Conservation (phyloP, 2,797 vertebrate genomes). For the Lerista edwardsae region DNA sequence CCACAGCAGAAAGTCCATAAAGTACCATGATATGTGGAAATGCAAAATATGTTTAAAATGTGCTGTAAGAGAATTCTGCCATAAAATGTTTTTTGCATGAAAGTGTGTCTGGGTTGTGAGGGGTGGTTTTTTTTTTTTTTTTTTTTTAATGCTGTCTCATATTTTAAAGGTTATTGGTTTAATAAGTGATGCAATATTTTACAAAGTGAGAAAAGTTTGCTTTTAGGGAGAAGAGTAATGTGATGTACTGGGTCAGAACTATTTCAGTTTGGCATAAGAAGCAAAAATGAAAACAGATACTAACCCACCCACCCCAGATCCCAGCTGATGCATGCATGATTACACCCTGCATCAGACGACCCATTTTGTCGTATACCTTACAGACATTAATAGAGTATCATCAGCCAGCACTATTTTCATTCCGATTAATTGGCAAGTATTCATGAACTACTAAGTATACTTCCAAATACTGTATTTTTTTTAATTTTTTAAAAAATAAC, state of each 20-base stretch:
- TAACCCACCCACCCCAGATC: not conserved
- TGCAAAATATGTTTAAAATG: conserved; percentile 78
- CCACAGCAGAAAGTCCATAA: conserved; percentile 92
- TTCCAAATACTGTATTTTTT: conserved; percentile 79
- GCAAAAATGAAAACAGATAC: conserved; percentile 62
- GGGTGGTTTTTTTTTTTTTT: conserved; percentile 27
- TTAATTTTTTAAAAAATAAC: conserved; percentile 80
- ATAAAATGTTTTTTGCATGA: conserved; percentile 70
- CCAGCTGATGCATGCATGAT: not conserved
- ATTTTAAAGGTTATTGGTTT: conserved; percentile 79
- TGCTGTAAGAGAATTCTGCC: conserved; percentile 67
- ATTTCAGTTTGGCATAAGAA: conserved; percentile 67
- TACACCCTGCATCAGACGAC: conserved; percentile 51
- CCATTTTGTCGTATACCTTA: conserved; percentile 57
- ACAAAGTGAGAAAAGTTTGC: conserved; percentile 69
- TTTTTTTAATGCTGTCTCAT: conserved; percentile 47
- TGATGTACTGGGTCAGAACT: conserved; percentile 59
- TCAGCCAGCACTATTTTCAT: conserved; percentile 73
- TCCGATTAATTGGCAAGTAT: conserved; percentile 78
- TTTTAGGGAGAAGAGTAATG: conserved; percentile 71
- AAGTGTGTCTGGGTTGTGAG: too few species aligned
- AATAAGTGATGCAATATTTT: conserved; percentile 75
- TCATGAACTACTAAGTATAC: conserved; percentile 70
- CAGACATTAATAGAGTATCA: conserved; percentile 71
- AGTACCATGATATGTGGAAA: conserved; percentile 85